phyloP scores from a whole-genome alignment of 2,113 vertebrate species.

The Rhodinocichla rosea region DNA sequence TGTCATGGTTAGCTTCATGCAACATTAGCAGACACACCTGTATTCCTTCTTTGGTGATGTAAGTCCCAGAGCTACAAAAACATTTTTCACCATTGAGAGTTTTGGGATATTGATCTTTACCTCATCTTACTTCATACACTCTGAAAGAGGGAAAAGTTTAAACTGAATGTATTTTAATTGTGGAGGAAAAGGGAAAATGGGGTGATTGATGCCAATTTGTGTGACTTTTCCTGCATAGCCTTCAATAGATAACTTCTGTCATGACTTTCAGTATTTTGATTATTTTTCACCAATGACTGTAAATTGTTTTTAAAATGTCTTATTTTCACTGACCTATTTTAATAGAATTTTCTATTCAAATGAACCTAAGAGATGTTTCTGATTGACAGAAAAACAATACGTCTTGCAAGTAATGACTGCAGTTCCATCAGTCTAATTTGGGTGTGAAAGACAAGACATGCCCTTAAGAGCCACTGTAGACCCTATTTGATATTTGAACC shows the following conservation, averaged over 20 bases:
- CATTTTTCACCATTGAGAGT: not conserved
- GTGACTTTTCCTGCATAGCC: not conserved
- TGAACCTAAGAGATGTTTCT: not conserved
- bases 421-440: not conserved
- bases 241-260: not conserved
- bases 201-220: not conserved
- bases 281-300: not conserved
- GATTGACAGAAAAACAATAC: not conserved
- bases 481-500: not conserved
- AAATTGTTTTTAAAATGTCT: not conserved
- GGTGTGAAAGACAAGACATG: not conserved
- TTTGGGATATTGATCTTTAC: not conserved
- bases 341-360: not conserved
- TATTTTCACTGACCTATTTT: not conserved
- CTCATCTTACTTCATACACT: not conserved
- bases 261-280: not conserved
- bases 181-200: not conserved
- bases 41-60: not conserved
- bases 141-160: not conserved
- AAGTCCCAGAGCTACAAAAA: not conserved
- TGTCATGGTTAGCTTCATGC: not conserved
- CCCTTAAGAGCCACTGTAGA: not conserved
- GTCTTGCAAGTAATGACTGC: not conserved
- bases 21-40: rapidly evolving
- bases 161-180: not conserved